Evolutionary conservation across 1,140 invertebrate genomes (phyloP).

Genomic region (Drosophila jambulina): DNA sequence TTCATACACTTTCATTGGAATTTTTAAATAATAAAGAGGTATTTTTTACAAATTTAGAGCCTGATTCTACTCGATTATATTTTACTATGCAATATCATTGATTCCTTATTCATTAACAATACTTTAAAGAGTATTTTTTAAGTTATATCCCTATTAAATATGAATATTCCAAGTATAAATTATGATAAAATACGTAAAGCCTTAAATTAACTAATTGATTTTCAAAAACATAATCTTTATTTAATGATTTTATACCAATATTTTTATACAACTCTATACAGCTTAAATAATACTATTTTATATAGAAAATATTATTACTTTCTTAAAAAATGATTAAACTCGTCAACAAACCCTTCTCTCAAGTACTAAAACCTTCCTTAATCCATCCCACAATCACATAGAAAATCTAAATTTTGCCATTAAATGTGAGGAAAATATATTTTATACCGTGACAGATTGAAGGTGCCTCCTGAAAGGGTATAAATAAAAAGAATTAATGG

Average conservation of each 20-base stretch:
- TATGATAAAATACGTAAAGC: not conserved
- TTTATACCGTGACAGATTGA: conserved; percentile 30
- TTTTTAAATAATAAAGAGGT: too few relatives aligned
- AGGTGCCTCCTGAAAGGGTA: conserved; percentile 37
- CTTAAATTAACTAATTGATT: not conserved
- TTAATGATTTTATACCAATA: not conserved
- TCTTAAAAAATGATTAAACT: not conserved
- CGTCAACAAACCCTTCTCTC: not conserved
- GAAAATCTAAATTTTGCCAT: conserved; percentile 4
- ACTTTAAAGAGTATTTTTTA: not conserved
- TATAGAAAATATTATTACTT: not conserved
- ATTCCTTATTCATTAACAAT: not conserved
- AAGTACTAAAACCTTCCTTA: not conserved
- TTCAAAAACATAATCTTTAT: too few relatives aligned
- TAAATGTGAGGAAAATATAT: conserved; percentile 11
- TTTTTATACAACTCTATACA: not conserved
- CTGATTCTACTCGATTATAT: too few relatives aligned
- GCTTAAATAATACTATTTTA: not conserved
- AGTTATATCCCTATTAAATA: not conserved
- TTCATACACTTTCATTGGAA: conserved; percentile 3
- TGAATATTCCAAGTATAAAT: not conserved
- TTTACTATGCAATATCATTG: too few relatives aligned
- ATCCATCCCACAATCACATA: not conserved
- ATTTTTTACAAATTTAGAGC: too few relatives aligned
- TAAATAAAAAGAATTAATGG: conserved; percentile 72